Conservation (phyloP, 2,113 vertebrate species). For the Sialia sialis region DNA sequence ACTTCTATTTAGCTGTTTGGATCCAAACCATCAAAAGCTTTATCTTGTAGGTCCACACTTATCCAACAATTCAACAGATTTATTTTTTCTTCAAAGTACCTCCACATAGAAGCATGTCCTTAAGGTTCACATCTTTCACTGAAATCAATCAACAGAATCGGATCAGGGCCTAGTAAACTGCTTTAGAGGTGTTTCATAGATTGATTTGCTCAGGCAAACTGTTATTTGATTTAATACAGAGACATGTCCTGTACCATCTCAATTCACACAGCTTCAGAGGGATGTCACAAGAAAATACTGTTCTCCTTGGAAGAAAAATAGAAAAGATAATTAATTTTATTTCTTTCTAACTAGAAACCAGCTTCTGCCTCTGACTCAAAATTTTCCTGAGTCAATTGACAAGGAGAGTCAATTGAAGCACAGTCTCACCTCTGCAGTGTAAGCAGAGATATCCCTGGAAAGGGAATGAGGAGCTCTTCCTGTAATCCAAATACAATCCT, state of each 20-base stretch:
- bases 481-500: background rate
- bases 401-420: background rate
- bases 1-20: background rate
- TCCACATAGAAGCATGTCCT: background rate
- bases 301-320: background rate
- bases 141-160: background rate
- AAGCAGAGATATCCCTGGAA: background rate
- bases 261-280: background rate
- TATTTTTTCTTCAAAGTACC: background rate
- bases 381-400: background rate
- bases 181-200: background rate
- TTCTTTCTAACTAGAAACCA: background rate
- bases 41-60: rapidly evolving
- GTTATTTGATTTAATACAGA: background rate
- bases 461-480: background rate
- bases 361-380: background rate
- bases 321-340: background rate
- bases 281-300: background rate
- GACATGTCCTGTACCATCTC: background rate
- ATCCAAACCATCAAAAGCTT: background rate
- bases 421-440: background rate
- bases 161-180: background rate
- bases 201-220: background rate
- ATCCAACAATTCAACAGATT: background rate
- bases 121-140: background rate